Base-by-base conservation (phyloP, 2,113 vertebrate genomes). In the Monarcha castaneiventris region DNA sequence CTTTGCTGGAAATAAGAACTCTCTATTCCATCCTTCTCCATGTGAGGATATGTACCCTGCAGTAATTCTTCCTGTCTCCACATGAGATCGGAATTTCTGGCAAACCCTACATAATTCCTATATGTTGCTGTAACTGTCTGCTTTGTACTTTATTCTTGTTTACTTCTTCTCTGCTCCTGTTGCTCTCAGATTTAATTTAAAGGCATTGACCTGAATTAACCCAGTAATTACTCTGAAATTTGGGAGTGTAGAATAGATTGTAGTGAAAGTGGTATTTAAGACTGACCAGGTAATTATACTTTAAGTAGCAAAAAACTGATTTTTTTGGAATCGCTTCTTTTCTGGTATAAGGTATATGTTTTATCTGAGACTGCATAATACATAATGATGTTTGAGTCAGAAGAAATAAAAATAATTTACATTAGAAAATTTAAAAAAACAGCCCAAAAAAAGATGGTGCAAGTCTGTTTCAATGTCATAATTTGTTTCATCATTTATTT, bases 51-150 rank as follows among this genome's bases (percentile, higher is more conserved):
- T 20, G 21, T 72, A 77, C 59, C 93, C 92, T 0, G 17, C 1
- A 8, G 90, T 92, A 90, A 91, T 94, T 96, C 74, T 94, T 96
- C 94, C 79, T 96, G 93, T 95, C 87, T 94, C 92, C 54, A 93
- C 93, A 94, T 63, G 90, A 96, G 63, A 83, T 17, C 67, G 85
- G 88, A 84, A 94, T 90, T 95, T 96, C 85, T 97, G 94, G 87
- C 95, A 97, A 94, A 87, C 30, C 22, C 33, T 56, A 63, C 25
- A 10, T 78, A 95, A 96, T 95, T 93, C 85, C 90, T 95, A 67
- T 74, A 86, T 25, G 30, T 93, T 96, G 63, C 25, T 86, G 82
- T 80, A 96, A 93, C 25, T 71, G 23, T 80, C 79, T 93, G 19
- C 71, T 90, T 74, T 88, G 51, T 87, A 66, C 21, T 74, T 90